A percentile compares a stretch with the other conserved stretches of the same genome.
Evolutionary conservation across 2,113 vertebrate genomes (phyloP).

Genomic region (Alces alces): DNA sequence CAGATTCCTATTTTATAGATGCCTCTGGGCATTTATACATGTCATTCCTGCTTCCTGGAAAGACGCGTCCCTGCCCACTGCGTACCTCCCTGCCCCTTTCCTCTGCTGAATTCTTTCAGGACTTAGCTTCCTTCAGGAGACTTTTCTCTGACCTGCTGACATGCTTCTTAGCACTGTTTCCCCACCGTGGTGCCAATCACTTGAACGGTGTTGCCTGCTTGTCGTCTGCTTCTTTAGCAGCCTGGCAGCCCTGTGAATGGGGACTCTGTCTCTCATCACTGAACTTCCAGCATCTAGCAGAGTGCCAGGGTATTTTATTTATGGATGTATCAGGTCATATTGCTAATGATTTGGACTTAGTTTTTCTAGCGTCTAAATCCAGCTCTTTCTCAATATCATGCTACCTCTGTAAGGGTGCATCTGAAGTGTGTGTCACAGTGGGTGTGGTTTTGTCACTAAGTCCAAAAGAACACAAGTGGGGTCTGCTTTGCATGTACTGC

Average conservation of each 20-base stretch:
- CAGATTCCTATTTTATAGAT: background rate
- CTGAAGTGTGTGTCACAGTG: background rate
- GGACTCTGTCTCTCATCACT: background rate
- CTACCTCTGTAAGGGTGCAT: background rate
- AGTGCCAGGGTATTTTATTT: background rate
- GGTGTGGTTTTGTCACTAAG: background rate
- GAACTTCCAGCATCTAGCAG: background rate
- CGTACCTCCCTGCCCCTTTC: background rate
- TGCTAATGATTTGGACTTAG: background rate
- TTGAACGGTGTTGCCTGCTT: background rate
- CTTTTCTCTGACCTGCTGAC: background rate
- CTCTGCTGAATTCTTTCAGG: background rate
- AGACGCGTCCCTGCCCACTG: background rate
- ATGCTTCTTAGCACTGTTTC: background rate
- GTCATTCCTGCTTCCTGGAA: background rate
- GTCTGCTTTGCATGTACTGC: background rate
- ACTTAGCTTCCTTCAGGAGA: background rate
- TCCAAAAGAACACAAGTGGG: background rate
- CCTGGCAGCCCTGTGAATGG: background rate
- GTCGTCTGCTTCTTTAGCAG: background rate
- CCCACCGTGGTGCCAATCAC: background rate
- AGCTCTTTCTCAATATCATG: background rate
- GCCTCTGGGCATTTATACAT: background rate
- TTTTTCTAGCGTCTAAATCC: background rate
- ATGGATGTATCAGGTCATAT: background rate